A percentile compares a stretch with the other conserved stretches of the same genome.
Conservation (phyloP, 2,113 vertebrate species). For the Apodemus sylvaticus region DNA sequence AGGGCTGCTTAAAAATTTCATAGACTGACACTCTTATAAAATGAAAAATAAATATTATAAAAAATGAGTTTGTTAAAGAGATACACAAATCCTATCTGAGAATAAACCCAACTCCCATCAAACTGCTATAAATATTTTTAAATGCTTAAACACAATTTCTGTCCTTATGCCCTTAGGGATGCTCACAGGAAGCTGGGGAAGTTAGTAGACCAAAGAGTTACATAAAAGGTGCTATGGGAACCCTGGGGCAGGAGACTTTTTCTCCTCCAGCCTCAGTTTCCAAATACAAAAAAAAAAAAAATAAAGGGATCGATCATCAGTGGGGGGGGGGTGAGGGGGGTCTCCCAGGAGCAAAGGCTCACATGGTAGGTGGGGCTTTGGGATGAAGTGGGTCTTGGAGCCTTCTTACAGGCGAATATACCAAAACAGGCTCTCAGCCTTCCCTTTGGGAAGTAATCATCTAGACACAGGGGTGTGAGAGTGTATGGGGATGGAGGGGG, state of each 20-base stretch:
- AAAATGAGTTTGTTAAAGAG: not conserved
- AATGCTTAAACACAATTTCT: not conserved
- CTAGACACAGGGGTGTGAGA: not conserved
- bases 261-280: conserved; percentile 11
- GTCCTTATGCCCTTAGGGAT: not conserved
- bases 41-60: conserved; percentile 31
- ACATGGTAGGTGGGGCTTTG: not conserved
- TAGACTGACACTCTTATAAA: conserved; percentile 19
- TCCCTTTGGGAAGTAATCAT: not conserved
- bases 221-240: not conserved
- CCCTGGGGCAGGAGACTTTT: not conserved
- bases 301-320: not conserved
- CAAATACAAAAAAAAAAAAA: conserved; percentile 14
- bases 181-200: not conserved
- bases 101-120: not conserved
- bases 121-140: not conserved
- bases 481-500: not conserved
- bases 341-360: not conserved
- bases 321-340: too few relatives aligned
- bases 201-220: not conserved
- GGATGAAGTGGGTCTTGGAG: not conserved
- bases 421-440: not conserved
- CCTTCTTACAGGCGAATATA: not conserved
- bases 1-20: not conserved
- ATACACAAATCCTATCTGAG: not conserved